phyloP scores from a whole-genome alignment of 2,113 vertebrate species.

The Microtus ochrogaster region DNA sequence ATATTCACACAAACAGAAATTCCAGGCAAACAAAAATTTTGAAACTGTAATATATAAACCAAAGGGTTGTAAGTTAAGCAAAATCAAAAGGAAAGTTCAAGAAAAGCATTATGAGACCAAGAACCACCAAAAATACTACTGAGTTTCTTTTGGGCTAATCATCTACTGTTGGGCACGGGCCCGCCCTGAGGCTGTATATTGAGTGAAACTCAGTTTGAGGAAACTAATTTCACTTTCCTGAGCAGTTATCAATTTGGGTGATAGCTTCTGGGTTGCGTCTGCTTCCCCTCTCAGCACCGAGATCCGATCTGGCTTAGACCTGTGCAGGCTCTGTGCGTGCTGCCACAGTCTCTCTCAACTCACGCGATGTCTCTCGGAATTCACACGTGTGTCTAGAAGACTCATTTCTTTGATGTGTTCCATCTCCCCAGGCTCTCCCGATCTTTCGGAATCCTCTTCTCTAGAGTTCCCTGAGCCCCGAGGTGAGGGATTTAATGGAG shows the following conservation, averaged over 20 bases:
- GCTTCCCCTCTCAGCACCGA: too few species aligned
- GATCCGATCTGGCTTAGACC: too few species aligned
- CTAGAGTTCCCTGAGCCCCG: too few species aligned
- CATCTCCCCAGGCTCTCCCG: too few species aligned
- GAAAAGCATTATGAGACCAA: neutral
- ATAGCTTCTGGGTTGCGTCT: neutral
- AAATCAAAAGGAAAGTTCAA: neutral
- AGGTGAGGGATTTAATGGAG: too few species aligned
- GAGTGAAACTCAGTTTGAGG: neutral
- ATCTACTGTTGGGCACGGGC: neutral
- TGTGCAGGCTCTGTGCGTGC: too few species aligned
- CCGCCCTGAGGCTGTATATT: neutral
- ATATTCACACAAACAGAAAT: neutral
- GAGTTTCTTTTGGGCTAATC: neutral
- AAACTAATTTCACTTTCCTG: neutral
- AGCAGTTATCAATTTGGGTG: neutral
- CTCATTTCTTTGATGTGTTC: too few species aligned
- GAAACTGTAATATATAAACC: neutral
- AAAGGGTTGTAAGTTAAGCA: neutral
- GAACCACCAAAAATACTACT: neutral
- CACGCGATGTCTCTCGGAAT: too few species aligned
- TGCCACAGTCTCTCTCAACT: too few species aligned
- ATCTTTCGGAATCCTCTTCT: too few species aligned
- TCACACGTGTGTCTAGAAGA: too few species aligned
- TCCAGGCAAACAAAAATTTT: neutral